Base-by-base conservation (phyloP, 2,888 invertebrate species). In the Lysandra coridon region DNA sequence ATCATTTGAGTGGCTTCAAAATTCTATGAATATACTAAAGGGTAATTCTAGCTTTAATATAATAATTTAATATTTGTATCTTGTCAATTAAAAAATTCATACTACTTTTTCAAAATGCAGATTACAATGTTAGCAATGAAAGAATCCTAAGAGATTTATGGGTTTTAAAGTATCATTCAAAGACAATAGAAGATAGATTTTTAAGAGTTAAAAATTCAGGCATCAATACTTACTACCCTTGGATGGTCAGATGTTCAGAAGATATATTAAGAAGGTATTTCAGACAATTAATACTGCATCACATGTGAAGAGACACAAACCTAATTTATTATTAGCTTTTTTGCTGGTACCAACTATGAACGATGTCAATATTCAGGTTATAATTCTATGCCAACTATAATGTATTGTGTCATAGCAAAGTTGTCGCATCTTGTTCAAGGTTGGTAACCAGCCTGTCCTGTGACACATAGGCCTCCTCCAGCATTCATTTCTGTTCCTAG, bases 161-260 rank as follows among this genome's bases (percentile, higher is more conserved):
- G 96, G 95, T 96, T 1, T 91, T 96, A 81, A 95, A 95, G 83
- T 96, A 96, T 85, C 93, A 94, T 44, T 92, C 95, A 78, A 87
- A 92, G 79, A 93, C 95, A 12, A 95, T 96, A n/a, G 84, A 88
- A 79, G 84, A 92, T 33, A 92, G 96, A 79, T 87, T 96, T 14
- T 88, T 93, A 82, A 90, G 89, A 78, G 92, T 95, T 0, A 92
- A 92, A 85, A 87, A 88, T 73, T 91, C 93, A 81, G 95, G 95
- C 78, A 88, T 94, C 79, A 94, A 89, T 57, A 87, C 90, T 81
- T 88, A 96, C 14, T 96, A 95, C 89, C 96, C 96, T 3, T 96
- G 96, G 96, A 96, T 96, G 96, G 95, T 96, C 57, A 90, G 96
- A 82, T 96, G 96, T 85, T 91, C 95, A 33, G 95, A 95, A 83